Conservation (phyloP, 1,140 invertebrate species). For the Maniola jurtina region DNA sequence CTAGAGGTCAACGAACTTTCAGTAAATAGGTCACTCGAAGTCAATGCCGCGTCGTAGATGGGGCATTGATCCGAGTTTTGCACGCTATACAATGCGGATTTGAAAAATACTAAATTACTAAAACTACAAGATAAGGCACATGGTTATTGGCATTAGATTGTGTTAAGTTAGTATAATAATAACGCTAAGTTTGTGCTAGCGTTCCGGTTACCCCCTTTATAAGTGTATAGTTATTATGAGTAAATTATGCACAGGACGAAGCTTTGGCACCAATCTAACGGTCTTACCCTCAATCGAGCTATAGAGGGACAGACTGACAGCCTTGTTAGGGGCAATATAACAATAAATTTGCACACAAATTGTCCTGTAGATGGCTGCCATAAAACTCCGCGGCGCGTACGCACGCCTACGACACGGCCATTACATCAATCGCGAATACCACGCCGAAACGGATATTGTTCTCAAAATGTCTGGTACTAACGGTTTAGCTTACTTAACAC, state of each 20-base stretch:
- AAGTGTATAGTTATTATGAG: too few relatives aligned
- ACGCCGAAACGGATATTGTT: not conserved
- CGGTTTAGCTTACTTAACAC: not conserved
- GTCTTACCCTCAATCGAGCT: not conserved
- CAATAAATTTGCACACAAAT: slow-evolving; percentile 3
- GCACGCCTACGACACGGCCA: slow-evolving; percentile 1
- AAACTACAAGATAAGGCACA: too few relatives aligned
- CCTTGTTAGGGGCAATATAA: not conserved
- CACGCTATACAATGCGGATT: too few relatives aligned
- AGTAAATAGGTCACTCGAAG: too few relatives aligned
- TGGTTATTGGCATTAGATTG: too few relatives aligned
- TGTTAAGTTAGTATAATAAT: too few relatives aligned
- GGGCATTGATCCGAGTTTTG: too few relatives aligned
- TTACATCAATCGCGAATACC: slow-evolving; percentile 7
- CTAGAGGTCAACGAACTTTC: too few relatives aligned
- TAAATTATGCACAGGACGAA: not conserved
- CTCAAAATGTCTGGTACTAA: slow-evolving; percentile 1
- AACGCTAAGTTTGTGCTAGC: too few relatives aligned
- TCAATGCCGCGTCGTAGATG: too few relatives aligned
- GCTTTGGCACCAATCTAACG: not conserved
- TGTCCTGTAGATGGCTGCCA: not conserved
- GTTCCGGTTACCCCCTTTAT: too few relatives aligned
- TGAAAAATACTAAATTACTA: too few relatives aligned
- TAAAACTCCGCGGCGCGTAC: slow-evolving; percentile 1
- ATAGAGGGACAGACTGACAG: not conserved